Conservation (phyloP, 2,888 invertebrate genomes). For the Cheilosia soror region DNA sequence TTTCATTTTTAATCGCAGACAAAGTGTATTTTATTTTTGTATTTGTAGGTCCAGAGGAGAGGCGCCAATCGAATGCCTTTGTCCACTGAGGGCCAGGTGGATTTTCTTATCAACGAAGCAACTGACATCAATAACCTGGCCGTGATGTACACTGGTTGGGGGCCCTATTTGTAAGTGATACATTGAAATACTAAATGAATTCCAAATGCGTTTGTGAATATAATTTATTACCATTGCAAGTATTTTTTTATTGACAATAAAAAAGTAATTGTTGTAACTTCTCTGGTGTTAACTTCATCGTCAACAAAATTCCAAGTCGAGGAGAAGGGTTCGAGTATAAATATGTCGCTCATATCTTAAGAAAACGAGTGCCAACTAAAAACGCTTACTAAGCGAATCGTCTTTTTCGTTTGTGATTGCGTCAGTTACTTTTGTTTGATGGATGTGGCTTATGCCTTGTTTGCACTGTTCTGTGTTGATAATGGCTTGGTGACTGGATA, state of each 20-base stretch:
- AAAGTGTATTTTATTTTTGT: not conserved
- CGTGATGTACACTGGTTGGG: slow-evolving; percentile 99
- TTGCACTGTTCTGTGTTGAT: no score
- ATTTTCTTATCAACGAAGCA: slow-evolving; percentile 95
- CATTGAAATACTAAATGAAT: not conserved
- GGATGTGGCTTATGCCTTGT: no score
- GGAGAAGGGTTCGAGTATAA: no score
- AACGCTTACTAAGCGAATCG: no score
- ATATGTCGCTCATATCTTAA: no score
- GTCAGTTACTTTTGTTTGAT: no score
- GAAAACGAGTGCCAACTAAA: no score
- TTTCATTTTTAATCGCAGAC: no score
- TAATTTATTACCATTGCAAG: slow-evolving; percentile 27
- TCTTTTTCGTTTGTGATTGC: no score
- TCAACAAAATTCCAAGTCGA: no score
- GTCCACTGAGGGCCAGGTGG: slow-evolving; percentile 97
- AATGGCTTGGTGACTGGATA: no score
- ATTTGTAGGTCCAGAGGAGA: slow-evolving; percentile 85
- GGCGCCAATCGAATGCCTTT: slow-evolving; percentile 87
- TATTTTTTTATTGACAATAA: not conserved
- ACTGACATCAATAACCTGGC: slow-evolving; percentile 94
- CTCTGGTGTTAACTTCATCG: not conserved
- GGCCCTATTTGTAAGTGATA: slow-evolving; percentile 89
- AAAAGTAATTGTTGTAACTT: not conserved
- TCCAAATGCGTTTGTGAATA: slow-evolving; percentile 10